Conservation (phyloP, 1,140 invertebrate genomes). For the Amyelois transitella region DNA sequence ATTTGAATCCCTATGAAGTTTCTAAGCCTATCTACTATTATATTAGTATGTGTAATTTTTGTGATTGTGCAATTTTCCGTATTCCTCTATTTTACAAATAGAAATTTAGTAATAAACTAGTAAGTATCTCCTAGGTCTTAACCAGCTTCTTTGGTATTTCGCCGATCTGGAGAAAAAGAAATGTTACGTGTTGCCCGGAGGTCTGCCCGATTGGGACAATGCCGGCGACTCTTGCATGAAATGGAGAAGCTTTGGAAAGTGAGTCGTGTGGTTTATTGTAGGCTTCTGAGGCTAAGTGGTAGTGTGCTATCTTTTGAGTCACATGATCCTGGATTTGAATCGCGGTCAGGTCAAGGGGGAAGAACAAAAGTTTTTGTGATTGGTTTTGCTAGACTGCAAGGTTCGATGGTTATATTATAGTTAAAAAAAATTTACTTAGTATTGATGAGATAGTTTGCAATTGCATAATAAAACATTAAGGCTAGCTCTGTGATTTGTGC, state of each 20-base stretch:
- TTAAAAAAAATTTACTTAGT: too few species aligned
- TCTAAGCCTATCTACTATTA: not conserved
- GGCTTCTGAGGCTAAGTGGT: not conserved
- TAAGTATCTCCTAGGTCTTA: slow-evolving; percentile 77
- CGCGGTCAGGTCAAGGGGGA: too few species aligned
- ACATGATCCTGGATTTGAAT: too few species aligned
- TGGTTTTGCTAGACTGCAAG: too few species aligned
- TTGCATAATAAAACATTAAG: too few species aligned
- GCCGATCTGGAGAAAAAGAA: slow-evolving; percentile 89
- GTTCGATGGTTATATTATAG: too few species aligned
- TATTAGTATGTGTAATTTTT: not conserved
- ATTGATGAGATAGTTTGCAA: too few species aligned
- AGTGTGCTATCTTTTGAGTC: not conserved
- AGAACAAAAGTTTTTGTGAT: too few species aligned
- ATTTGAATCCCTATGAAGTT: not conserved
- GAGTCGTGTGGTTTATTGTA: slow-evolving; percentile 26
- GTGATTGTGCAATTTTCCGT: not conserved
- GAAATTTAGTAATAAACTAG: not conserved
- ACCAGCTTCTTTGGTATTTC: slow-evolving; percentile 96
- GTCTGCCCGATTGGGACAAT: slow-evolving; percentile 83
- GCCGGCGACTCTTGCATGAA: slow-evolving; percentile 88
- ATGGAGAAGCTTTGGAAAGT: slow-evolving; percentile 91
- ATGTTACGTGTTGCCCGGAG: slow-evolving; percentile 81
- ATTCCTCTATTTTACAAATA: not conserved
- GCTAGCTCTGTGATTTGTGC: too few species aligned